A percentile compares a stretch with the other conserved stretches of the same genome.
These are phyloP conservation scores for Acanthurus tractus DNA, from an alignment of 2,797 vertebrate species.

Conservation along the genomic window DNA sequence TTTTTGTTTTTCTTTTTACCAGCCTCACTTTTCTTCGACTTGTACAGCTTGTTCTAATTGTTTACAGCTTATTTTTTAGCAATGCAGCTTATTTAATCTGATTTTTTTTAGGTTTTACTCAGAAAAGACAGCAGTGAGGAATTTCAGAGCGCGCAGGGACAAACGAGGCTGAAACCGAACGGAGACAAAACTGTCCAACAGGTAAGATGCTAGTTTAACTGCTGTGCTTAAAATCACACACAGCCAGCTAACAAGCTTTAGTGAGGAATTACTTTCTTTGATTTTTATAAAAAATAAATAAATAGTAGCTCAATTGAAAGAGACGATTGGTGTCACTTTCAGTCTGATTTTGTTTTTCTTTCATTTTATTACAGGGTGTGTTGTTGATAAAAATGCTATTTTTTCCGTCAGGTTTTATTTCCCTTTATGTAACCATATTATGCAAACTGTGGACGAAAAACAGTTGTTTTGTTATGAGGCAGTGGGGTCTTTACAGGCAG, in stretches of 20 bases:
- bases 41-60: not conserved
- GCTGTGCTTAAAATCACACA: not conserved
- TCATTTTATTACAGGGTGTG: not conserved
- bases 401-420: not conserved
- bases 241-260: not conserved
- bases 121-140: slow-evolving; percentile 72
- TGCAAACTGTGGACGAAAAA: slow-evolving; percentile 3
- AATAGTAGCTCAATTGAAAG: not conserved
- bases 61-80: not conserved
- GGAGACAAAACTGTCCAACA: slow-evolving; percentile 63
- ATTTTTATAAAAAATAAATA: not conserved
- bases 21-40: not conserved
- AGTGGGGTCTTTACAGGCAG: slow-evolving; percentile 48
- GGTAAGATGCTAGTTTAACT: slow-evolving; percentile 66
- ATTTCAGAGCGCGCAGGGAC: slow-evolving; percentile 40
- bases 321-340: not conserved
- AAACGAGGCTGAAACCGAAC: slow-evolving; percentile 42
- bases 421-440: not conserved
- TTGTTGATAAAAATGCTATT: not conserved
- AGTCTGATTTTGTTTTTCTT: not conserved
- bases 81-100: not conserved
- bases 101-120: slow-evolving; percentile 80
- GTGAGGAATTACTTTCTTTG: not conserved
- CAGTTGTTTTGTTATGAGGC: slow-evolving; percentile 37
- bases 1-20: too few species aligned